These are phyloP conservation scores for Cenopis cana DNA, from an alignment of 2,888 invertebrate species.

Conservation along the genomic window DNA sequence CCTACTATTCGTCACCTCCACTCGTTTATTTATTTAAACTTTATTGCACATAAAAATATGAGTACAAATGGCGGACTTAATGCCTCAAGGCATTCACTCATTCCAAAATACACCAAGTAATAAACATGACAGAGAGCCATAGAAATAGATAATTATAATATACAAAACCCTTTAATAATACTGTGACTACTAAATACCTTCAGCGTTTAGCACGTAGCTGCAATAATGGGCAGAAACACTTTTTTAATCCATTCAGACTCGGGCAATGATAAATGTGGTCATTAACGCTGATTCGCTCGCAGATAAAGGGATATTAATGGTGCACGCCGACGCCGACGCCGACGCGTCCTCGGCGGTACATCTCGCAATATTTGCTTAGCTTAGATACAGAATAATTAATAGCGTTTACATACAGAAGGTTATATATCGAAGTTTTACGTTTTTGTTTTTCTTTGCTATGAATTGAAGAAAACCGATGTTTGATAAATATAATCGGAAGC, in stretches of 20 bases:
- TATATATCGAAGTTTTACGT: no score
- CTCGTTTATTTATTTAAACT: no score
- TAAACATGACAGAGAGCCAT: neutral
- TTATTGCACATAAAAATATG: no score
- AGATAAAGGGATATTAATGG: constrained; percentile 35
- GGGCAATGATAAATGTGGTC: constrained; percentile 32
- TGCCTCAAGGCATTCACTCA: no score
- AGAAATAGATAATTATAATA: neutral
- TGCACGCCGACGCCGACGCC: neutral
- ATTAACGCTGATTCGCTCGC: constrained; percentile 15
- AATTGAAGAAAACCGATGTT: no score
- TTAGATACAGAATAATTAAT: neutral
- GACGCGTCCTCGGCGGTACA: neutral
- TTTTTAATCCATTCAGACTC: constrained; percentile 19
- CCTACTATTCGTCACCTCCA: no score
- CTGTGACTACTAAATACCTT: neutral
- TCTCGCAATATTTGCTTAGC: neutral
- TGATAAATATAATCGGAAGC: no score
- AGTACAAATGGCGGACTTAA: no score
- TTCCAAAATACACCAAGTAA: neutral
- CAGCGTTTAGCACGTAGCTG: neutral
- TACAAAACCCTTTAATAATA: neutral
- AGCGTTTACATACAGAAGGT: no score
- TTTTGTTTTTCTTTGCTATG: no score
- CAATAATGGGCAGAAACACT: neutral